Base-by-base conservation (phyloP, 2,797 vertebrate genomes). In the Podarcis lilfordi region DNA sequence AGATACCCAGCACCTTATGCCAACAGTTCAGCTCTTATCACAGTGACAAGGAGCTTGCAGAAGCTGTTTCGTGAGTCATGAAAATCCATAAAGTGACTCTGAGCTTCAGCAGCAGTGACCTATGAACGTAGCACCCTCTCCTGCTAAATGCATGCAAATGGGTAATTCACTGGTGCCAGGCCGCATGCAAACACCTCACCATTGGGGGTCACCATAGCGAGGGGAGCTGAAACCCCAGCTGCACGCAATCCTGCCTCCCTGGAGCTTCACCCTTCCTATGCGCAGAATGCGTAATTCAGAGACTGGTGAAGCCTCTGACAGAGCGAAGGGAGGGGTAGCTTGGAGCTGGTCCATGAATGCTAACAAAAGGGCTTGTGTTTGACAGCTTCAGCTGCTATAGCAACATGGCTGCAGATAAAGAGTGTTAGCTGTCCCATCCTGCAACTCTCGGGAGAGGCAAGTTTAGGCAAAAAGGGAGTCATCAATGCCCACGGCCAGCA, bases 361-460 rank as follows among this genome's bases (percentile, higher is more conserved):
- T 23, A 89, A 91, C 88, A 85, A 91, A 89, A 85, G 82, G 66
- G 77, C 37, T 85, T 89, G 88, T 89, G 85, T 85, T 87, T 55
- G 19, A 59, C 45, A 86, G 76, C 80, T 86, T 68, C 85, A 84
- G 85, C 84, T 89, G 76, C 88, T 87, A 87, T 91, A 87, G 82
- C 71, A 82, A 89, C 88, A 77, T 71, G 72, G n/a, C 82, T 72
- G 71, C n/a, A 75, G 87, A 85, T 84, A 72, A 78, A 72, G 88
- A 68, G 64, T 13, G 61, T 74, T 25, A 77, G 69, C 82, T 79
- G 64, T 85, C 81, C 84, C 87, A 77, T 80, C 80, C 82, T 81
- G 84, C 80, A 77, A 45, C 86, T 81, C 71, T 61, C 37, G 5
- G 50, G 66, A 78, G 27, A 88, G 13, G 45, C 61, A 40, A 78